Evolutionary conservation across 2,797 vertebrate species (phyloP).

Genomic region (Phataginus tricuspis): DNA sequence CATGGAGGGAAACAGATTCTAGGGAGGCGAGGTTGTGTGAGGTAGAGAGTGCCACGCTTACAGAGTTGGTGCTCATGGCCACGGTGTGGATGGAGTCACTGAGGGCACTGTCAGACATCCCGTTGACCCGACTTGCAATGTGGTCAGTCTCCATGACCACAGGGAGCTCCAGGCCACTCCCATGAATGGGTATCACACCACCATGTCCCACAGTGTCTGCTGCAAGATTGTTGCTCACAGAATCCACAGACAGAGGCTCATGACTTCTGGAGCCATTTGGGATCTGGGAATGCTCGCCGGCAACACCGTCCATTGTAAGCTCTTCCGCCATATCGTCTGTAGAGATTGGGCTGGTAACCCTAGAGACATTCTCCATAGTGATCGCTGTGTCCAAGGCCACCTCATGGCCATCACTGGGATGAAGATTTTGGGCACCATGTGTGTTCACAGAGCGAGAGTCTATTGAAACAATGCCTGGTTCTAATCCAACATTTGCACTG

Average conservation of each 20-base stretch:
- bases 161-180: slow-evolving; percentile 94
- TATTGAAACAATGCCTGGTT: slow-evolving; percentile 94
- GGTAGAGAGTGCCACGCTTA: slow-evolving; percentile 96
- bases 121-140: slow-evolving; percentile 88
- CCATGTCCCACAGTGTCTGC: slow-evolving; percentile 91
- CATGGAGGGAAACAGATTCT: slow-evolving; percentile 94
- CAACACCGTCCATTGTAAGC: slow-evolving; percentile 93
- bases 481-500: slow-evolving; percentile 92
- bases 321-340: slow-evolving; percentile 95
- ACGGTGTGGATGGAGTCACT: slow-evolving; percentile 89
- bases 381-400: slow-evolving; percentile 92
- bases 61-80: slow-evolving; percentile 92
- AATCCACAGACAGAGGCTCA: slow-evolving; percentile 88
- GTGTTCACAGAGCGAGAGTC: slow-evolving; percentile 92
- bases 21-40: slow-evolving; percentile 92
- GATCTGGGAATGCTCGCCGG: slow-evolving; percentile 91
- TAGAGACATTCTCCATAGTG: slow-evolving; percentile 92
- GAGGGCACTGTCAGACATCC: slow-evolving; percentile 87
- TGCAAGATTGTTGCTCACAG: slow-evolving; percentile 86
- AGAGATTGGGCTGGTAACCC: slow-evolving; percentile 97
- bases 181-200: slow-evolving; percentile 93
- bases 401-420: slow-evolving; percentile 93
- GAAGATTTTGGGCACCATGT: slow-evolving; percentile 91
- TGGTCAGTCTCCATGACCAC: slow-evolving; percentile 97
- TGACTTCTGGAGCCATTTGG: slow-evolving; percentile 90